Percentiles rank a stretch among this genome's conserved stretches.
These are phyloP conservation scores for Theristicus caerulescens DNA, from an alignment of 2,113 vertebrate genomes.

Conservation along the genomic window DNA sequence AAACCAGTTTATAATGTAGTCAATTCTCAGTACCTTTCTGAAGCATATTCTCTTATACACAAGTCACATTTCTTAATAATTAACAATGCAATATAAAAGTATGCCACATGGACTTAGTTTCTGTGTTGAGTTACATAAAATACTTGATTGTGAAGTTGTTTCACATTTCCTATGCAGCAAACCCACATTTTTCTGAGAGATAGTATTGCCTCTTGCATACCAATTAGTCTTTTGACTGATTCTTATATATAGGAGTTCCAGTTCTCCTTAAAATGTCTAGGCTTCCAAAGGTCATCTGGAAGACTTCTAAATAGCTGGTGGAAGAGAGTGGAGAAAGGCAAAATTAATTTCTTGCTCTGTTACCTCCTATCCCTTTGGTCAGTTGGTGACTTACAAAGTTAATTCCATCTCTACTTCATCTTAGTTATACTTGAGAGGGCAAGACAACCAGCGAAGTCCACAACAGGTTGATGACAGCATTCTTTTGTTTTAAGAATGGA, in stretches of 20 bases:
- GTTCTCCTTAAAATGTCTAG: neutral
- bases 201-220: neutral
- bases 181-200: neutral
- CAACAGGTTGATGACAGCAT: neutral
- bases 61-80: neutral
- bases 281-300: neutral
- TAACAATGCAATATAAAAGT: neutral
- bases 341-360: conserved; percentile 17
- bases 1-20: conserved; percentile 1
- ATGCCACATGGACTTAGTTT: neutral
- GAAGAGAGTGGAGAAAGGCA: neutral
- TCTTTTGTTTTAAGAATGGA: neutral
- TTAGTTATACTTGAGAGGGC: neutral
- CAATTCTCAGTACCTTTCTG: neutral
- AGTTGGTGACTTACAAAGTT: neutral
- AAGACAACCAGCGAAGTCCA: neutral
- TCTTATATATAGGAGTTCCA: neutral
- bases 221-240: neutral
- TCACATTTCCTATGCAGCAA: neutral
- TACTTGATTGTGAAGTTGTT: neutral
- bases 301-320: neutral
- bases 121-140: neutral
- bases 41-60: neutral
- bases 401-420: neutral
- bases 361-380: neutral